Evolutionary conservation across 2,797 vertebrate species (phyloP).

Genomic region (Leucoraja ocellata): DNA sequence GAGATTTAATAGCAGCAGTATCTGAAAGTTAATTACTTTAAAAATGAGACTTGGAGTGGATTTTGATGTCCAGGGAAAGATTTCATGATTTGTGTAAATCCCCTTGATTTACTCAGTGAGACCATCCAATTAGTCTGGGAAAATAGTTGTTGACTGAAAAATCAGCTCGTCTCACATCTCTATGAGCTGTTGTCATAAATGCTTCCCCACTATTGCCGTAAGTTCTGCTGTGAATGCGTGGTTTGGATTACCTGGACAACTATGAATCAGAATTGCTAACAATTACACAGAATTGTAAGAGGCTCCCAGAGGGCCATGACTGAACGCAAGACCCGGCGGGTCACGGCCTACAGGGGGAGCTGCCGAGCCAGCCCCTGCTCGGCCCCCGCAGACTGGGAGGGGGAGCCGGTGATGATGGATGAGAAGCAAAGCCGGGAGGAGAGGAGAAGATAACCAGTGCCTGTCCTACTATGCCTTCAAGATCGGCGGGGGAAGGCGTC

Average conservation of each 20-base stretch:
- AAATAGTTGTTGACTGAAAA: background rate
- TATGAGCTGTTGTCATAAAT: background rate
- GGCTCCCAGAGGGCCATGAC: no score
- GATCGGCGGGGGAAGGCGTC: no score
- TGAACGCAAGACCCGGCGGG: no score
- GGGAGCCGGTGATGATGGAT: no score
- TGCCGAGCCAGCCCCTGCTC: no score
- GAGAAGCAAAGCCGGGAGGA: no score
- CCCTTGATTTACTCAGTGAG: background rate
- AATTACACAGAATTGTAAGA: background rate
- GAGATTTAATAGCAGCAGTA: conserved; percentile 14
- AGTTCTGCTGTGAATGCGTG: background rate
- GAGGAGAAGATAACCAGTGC: no score
- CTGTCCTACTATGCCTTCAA: no score
- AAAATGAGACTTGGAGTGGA: conserved; percentile 18
- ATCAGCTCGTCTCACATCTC: background rate
- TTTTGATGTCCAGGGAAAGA: conserved; percentile 2
- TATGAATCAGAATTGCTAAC: background rate
- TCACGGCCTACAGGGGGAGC: no score
- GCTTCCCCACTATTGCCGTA: background rate
- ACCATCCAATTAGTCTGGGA: background rate
- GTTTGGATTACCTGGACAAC: background rate
- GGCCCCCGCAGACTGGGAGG: no score
- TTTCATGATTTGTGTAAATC: background rate
- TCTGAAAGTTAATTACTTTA: conserved; percentile 21